Percentiles rank a stretch among this genome's conserved stretches.
These are phyloP conservation scores for Caenorhabditis afra DNA, from an alignment of 2,888 invertebrate genomes.

Conservation along the genomic window DNA sequence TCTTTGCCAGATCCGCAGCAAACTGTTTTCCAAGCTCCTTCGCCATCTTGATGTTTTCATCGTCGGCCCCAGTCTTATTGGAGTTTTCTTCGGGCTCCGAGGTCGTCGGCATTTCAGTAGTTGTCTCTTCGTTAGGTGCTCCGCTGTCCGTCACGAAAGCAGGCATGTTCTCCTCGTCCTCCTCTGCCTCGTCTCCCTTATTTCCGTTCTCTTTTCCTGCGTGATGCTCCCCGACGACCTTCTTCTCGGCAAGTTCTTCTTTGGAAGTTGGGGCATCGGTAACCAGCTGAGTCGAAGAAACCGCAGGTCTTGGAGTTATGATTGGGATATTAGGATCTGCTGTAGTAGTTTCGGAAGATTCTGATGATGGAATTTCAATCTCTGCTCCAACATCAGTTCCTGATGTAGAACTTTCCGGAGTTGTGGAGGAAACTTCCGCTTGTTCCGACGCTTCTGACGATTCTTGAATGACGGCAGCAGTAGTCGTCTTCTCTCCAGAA, in stretches of 20 bases:
- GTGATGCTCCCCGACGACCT: slow-evolving; percentile 37
- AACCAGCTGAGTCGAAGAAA: slow-evolving; percentile 22
- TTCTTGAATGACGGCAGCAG: too few species aligned
- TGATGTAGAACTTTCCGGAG: slow-evolving; percentile 41
- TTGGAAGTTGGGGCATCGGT: slow-evolving; percentile 25
- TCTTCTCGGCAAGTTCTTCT: slow-evolving; percentile 42
- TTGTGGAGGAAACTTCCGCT: too few species aligned
- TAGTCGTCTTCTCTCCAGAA: too few species aligned
- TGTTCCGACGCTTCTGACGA: too few species aligned
- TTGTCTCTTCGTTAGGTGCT: slow-evolving; percentile 15
- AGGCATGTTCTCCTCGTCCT: slow-evolving; percentile 23
- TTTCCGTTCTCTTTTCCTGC: slow-evolving; percentile 19
- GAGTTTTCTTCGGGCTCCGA: slow-evolving; percentile 9
- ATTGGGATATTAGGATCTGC: slow-evolving; percentile 43
- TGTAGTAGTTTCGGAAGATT: slow-evolving; percentile 35
- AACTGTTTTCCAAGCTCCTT: slow-evolving; percentile 56
- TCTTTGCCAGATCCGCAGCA: slow-evolving; percentile 48
- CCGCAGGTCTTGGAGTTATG: slow-evolving; percentile 41
- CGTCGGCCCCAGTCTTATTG: slow-evolving; percentile 15
- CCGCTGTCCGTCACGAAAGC: slow-evolving; percentile 44
- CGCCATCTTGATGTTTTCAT: slow-evolving; percentile 51
- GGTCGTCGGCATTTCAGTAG: slow-evolving; percentile 4
- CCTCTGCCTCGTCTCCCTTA: slow-evolving; percentile 41
- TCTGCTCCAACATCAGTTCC: slow-evolving; percentile 44
- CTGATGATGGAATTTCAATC: slow-evolving; percentile 35